A percentile compares a stretch with the other conserved stretches of the same genome.
Evolutionary conservation across 1,140 invertebrate species (phyloP).

Genomic region (Lutraria rhynchaena): DNA sequence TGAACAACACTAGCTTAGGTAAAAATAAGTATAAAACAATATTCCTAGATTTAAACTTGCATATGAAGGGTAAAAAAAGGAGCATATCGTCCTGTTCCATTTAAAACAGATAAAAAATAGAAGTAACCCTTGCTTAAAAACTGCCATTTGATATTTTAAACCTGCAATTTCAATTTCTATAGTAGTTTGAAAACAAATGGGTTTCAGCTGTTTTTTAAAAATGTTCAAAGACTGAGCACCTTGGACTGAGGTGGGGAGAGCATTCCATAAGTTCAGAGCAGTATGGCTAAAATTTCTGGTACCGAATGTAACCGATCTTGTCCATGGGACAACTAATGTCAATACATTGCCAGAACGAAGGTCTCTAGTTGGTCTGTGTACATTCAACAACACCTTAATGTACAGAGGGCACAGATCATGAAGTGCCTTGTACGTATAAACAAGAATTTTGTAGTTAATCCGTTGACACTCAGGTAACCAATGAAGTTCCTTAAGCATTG

Average conservation of each 20-base stretch:
- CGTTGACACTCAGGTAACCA: constrained; percentile 22
- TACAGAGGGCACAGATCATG: constrained; percentile 12
- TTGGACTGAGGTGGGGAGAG: constrained; percentile 12
- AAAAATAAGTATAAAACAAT: constrained; percentile 10
- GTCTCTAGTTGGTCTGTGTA: constrained; percentile 28
- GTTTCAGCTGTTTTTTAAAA: constrained; percentile 2
- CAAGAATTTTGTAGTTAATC: constrained; percentile 26
- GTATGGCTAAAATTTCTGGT: constrained; percentile 8
- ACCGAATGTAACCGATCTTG: constrained; percentile 15
- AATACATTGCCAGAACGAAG: background rate
- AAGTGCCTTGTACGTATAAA: too few species aligned
- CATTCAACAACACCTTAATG: constrained; percentile 14
- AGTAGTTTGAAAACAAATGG: background rate
- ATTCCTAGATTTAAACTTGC: background rate
- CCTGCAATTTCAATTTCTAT: background rate
- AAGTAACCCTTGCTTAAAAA: background rate
- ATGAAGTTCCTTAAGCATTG: constrained; percentile 38
- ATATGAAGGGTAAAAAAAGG: too few species aligned
- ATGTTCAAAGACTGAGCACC: background rate
- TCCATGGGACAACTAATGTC: constrained; percentile 10
- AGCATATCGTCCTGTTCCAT: background rate
- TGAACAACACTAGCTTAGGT: background rate
- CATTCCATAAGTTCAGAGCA: constrained; percentile 12
- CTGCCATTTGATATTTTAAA: background rate
- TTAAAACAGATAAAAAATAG: background rate